Percentiles rank a stretch among this genome's conserved stretches.
Evolutionary conservation across 1,140 invertebrate species (phyloP).

Genomic region (Hormaphis cornu): DNA sequence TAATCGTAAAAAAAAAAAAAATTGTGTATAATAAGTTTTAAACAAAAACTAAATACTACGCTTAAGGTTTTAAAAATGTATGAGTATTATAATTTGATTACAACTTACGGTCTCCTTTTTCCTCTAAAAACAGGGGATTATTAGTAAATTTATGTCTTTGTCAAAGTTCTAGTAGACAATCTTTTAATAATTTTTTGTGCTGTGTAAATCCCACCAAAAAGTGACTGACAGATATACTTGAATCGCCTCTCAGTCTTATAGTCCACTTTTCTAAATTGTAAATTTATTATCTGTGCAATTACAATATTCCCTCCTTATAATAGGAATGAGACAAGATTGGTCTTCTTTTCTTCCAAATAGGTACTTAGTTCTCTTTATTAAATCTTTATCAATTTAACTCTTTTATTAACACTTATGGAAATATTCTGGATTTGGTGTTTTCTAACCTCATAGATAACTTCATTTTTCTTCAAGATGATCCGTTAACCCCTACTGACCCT

Average conservation of each 20-base stretch:
- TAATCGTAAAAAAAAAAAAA: no score
- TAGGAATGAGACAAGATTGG: background rate
- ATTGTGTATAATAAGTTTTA: no score
- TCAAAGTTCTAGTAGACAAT: background rate
- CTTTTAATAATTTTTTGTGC: background rate
- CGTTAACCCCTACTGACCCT: background rate
- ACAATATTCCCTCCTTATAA: background rate
- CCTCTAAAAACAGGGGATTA: no score
- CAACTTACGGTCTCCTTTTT: no score
- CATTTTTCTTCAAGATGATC: background rate
- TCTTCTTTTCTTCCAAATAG: background rate
- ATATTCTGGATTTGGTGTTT: background rate
- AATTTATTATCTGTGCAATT: background rate
- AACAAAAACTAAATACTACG: no score
- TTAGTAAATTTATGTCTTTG: no score
- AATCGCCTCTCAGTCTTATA: background rate
- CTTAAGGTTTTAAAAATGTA: no score
- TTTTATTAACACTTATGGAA: background rate
- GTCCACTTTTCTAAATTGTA: background rate
- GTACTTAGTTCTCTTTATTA: background rate
- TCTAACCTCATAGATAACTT: background rate
- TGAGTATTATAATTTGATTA: no score
- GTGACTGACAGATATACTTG: background rate
- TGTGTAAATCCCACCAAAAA: background rate
- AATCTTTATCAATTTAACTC: background rate